A percentile compares a stretch with the other conserved stretches of the same genome.
Evolutionary conservation across 2,888 invertebrate genomes (phyloP).

Genomic region (Heteromyza rotundicornis): DNA sequence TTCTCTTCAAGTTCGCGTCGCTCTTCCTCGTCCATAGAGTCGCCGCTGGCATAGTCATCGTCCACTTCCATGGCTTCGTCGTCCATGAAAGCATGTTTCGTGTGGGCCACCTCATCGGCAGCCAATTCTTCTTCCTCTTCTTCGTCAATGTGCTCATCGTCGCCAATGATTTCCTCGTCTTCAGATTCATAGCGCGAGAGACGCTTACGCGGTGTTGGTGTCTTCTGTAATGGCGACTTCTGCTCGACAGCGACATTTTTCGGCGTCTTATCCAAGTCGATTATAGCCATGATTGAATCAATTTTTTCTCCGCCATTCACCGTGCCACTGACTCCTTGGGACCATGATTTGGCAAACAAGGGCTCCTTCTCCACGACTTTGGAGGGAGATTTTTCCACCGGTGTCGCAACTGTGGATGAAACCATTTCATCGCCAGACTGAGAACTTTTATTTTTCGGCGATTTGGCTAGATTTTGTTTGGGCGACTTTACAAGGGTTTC

Average conservation of each 20-base stretch:
- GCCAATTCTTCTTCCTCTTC: conserved; percentile 23
- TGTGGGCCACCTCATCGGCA: conserved; percentile 16
- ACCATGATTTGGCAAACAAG: conserved; percentile 63
- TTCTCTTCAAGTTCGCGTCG: conserved; percentile 64
- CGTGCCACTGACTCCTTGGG: conserved; percentile 32
- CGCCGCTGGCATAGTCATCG: conserved; percentile 50
- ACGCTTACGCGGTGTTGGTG: neutral
- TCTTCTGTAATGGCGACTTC: neutral
- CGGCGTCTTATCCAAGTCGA: too few species aligned
- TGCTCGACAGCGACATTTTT: neutral
- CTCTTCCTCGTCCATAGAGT: conserved; percentile 64
- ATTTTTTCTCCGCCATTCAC: conserved; percentile 29
- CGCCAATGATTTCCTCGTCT: neutral
- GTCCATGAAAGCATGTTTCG: conserved; percentile 43
- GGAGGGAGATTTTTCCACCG: too few species aligned
- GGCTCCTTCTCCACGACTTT: conserved; percentile 26
- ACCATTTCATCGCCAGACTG: neutral
- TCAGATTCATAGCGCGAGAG: conserved; percentile 10
- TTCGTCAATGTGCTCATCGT: conserved; percentile 13
- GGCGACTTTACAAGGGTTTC: too few species aligned
- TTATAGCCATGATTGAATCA: conserved; percentile 32
- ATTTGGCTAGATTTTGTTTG: too few species aligned
- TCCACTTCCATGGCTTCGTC: conserved; percentile 49
- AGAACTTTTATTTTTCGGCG: neutral
- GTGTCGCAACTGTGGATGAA: neutral